Conservation (phyloP, 2,888 invertebrate species). For the Nematopogon swammerdamellus region DNA sequence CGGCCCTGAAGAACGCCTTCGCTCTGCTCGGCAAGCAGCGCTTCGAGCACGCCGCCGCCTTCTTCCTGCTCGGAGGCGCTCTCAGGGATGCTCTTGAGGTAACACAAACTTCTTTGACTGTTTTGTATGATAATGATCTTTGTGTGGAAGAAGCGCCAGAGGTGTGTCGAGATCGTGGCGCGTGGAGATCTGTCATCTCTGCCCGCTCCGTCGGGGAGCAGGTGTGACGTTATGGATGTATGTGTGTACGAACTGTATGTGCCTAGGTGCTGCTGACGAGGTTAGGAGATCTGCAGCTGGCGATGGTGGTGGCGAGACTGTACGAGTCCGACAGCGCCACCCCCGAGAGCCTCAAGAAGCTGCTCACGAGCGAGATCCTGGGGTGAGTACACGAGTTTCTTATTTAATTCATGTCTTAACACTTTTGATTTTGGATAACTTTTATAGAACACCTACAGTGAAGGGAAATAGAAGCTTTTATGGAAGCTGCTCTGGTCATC, state of each 20-base stretch:
- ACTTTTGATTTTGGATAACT: too few relatives aligned
- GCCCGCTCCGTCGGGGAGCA: too few relatives aligned
- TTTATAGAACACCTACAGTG: too few relatives aligned
- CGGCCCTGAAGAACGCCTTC: slow-evolving; percentile 97
- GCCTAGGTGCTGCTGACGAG: slow-evolving; percentile 80
- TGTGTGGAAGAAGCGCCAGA: too few relatives aligned
- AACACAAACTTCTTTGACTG: too few relatives aligned
- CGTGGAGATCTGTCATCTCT: too few relatives aligned
- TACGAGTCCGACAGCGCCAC: slow-evolving; percentile 80
- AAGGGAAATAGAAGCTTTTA: too few relatives aligned
- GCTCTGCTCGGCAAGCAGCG: slow-evolving; percentile 92
- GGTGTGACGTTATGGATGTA: too few relatives aligned
- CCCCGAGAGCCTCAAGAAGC: slow-evolving; percentile 66
- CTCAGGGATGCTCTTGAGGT: slow-evolving; percentile 95
- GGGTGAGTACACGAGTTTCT: slow-evolving; percentile 39
- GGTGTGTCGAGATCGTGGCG: too few relatives aligned
- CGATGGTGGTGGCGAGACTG: slow-evolving; percentile 88
- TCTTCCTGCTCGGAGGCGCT: slow-evolving; percentile 93
- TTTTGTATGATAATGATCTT: too few relatives aligned
- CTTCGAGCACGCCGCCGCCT: slow-evolving; percentile 97
- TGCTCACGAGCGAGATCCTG: slow-evolving; percentile 76
- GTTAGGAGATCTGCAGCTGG: slow-evolving; percentile 91
- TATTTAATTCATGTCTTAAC: background rate
- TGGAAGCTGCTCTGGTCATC: too few relatives aligned
- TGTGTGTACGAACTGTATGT: background rate